Conservation (phyloP, 2,888 invertebrate species). For the Scaptomyza flava region DNA sequence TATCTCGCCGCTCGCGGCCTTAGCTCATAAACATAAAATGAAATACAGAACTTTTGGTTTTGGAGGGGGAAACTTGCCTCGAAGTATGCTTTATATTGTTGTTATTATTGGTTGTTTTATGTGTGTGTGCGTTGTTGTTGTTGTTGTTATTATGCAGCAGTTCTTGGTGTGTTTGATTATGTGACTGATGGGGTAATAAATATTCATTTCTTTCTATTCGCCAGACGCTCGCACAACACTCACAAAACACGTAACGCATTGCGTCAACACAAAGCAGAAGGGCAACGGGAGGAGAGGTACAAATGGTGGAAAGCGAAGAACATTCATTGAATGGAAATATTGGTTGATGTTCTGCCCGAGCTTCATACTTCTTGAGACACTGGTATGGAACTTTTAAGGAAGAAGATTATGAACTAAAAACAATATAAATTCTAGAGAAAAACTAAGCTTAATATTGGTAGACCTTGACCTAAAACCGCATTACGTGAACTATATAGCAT, state of each 20-base stretch:
- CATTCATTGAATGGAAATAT: slow-evolving; percentile 28
- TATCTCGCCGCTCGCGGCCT: slow-evolving; percentile 38
- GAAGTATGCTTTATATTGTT: slow-evolving; percentile 57
- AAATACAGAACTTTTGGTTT: slow-evolving; percentile 28
- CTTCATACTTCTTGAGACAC: slow-evolving; percentile 11
- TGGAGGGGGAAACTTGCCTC: slow-evolving; percentile 29
- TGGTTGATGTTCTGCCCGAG: slow-evolving; percentile 4
- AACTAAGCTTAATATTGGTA: too few species aligned
- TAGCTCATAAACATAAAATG: slow-evolving; percentile 31
- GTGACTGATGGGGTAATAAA: slow-evolving; percentile 73
- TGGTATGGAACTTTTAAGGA: slow-evolving; percentile 20
- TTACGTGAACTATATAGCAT: not conserved
- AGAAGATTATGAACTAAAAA: too few species aligned
- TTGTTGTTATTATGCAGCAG: slow-evolving; percentile 75
- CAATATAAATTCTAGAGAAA: too few species aligned
- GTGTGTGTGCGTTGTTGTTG: slow-evolving; percentile 44
- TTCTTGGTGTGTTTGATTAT: slow-evolving; percentile 62
- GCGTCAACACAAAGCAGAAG: slow-evolving; percentile 40
- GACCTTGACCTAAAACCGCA: not conserved
- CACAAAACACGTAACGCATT: slow-evolving; percentile 54
- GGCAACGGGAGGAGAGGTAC: too few species aligned
- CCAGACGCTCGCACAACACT: slow-evolving; percentile 29
- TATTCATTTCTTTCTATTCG: slow-evolving; percentile 68
- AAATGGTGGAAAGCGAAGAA: slow-evolving; percentile 3
- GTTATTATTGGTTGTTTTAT: slow-evolving; percentile 61